Evolutionary conservation across 2,888 invertebrate species (phyloP).

Genomic region (Panorpa germanica): DNA sequence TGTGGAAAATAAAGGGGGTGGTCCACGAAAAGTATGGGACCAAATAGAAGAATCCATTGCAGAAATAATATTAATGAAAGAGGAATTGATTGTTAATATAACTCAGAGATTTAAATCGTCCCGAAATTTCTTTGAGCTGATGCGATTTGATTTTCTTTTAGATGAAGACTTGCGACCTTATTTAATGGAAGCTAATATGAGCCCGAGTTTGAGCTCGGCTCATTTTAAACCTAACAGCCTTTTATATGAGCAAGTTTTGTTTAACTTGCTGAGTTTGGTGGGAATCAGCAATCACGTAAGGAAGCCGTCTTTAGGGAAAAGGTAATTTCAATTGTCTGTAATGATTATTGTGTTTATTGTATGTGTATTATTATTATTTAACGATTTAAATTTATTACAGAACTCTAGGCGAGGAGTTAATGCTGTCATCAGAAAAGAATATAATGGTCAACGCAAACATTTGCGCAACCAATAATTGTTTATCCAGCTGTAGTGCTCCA

Average conservation of each 20-base stretch:
- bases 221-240: slow-evolving; percentile 79
- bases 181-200: slow-evolving; percentile 95
- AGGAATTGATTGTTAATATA: slow-evolving; percentile 42
- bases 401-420: slow-evolving; percentile 29
- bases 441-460: slow-evolving; percentile 51
- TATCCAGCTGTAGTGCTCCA: slow-evolving; percentile 39
- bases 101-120: slow-evolving; percentile 29
- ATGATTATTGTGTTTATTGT: too few relatives aligned
- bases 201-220: slow-evolving; percentile 86
- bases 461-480: slow-evolving; percentile 35
- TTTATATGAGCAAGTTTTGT: slow-evolving; percentile 83
- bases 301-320: slow-evolving; percentile 21
- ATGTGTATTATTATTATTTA: too few relatives aligned
- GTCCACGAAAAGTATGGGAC: slow-evolving; percentile 58
- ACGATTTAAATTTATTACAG: slow-evolving; percentile 19
- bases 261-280: slow-evolving; percentile 59
- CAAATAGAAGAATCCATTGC: slow-evolving; percentile 64
- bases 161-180: slow-evolving; percentile 73
- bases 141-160: slow-evolving; percentile 84
- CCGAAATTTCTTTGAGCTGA: slow-evolving; percentile 80
- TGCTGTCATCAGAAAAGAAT: slow-evolving; percentile 62
- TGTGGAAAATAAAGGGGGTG: slow-evolving; percentile 40
- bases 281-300: slow-evolving; percentile 42
- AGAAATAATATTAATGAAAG: slow-evolving; percentile 48
- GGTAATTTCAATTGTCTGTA: slow-evolving; percentile 19